Evolutionary conservation across 1,140 invertebrate genomes (phyloP).

Genomic region (Pseudomyrmex gracilis): DNA sequence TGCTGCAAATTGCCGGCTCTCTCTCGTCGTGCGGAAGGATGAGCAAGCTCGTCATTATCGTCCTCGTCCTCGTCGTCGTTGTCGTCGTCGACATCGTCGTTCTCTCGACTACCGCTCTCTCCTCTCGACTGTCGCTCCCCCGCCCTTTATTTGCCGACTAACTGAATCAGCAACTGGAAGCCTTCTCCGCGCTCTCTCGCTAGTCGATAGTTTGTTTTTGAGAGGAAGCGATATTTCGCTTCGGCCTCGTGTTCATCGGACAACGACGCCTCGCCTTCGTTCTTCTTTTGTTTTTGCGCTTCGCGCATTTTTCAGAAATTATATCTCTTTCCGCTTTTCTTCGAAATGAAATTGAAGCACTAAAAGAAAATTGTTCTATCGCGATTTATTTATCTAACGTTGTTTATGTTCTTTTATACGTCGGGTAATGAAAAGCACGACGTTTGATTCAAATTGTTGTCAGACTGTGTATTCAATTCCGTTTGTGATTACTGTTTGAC

Average conservation of each 20-base stretch:
- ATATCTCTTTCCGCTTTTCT: not conserved
- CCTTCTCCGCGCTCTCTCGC: constrained; percentile 15
- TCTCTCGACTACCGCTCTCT: not conserved
- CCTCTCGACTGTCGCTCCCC: not conserved
- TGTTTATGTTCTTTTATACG: not conserved
- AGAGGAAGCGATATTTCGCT: constrained; percentile 39
- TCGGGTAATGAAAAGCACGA: not conserved
- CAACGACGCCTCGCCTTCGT: not conserved
- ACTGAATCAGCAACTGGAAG: constrained; percentile 48
- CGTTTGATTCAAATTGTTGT: too few relatives aligned
- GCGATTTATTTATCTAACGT: not conserved
- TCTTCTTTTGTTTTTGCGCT: not conserved
- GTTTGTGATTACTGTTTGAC: too few relatives aligned
- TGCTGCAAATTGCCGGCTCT: constrained; percentile 37
- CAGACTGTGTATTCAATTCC: too few relatives aligned
- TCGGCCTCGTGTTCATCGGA: not conserved
- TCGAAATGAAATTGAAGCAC: not conserved
- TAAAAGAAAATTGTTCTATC: not conserved
- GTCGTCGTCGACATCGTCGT: not conserved
- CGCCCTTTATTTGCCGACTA: constrained; percentile 46
- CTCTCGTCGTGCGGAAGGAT: constrained; percentile 5
- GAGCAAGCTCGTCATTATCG: not conserved
- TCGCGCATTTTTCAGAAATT: not conserved
- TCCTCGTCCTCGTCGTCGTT: constrained; percentile 6
- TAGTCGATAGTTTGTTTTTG: constrained; percentile 56